Evolutionary conservation across 64 coral and sea anemone species (phyloP).

Genomic region (Dendronephthya gigantea): DNA sequence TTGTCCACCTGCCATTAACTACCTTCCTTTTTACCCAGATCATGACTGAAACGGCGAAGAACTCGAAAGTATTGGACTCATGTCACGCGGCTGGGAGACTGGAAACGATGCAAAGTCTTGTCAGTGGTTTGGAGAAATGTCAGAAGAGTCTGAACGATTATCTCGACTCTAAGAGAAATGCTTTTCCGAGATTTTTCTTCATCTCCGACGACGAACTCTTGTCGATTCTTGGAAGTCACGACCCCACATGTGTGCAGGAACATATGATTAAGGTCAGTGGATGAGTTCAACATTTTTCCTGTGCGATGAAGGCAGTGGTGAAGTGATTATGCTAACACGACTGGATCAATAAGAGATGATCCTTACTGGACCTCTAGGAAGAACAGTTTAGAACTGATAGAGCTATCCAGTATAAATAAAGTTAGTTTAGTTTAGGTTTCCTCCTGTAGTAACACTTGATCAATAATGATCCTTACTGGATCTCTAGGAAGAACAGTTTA

Average conservation of each 20-base stretch:
- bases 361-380: no score
- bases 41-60: slow-evolving; percentile 88
- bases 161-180: slow-evolving; percentile 96
- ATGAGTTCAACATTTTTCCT: not conserved
- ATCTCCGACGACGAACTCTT: slow-evolving; percentile 97
- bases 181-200: slow-evolving; percentile 95
- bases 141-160: slow-evolving; percentile 99
- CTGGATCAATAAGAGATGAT: no score
- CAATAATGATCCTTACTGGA: no score
- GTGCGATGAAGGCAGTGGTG: not conserved
- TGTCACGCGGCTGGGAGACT: slow-evolving; percentile 88
- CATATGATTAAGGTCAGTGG: slow-evolving; percentile 95
- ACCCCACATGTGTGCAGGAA: slow-evolving; percentile 91
- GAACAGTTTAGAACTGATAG: no score
- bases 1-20: no score
- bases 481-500: no score
- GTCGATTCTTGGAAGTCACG: slow-evolving; percentile 91
- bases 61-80: slow-evolving; percentile 82
- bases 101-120: slow-evolving; percentile 74
- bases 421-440: no score
- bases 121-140: slow-evolving; percentile 89
- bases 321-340: not conserved
- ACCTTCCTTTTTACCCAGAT: slow-evolving; percentile 34
- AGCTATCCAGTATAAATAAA: no score
- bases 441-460: no score